Evolutionary conservation across 2,113 vertebrate genomes (phyloP), one percentile per base, ranked within the genome.

Genomic region (Dicentrarchus labrax): DNA sequence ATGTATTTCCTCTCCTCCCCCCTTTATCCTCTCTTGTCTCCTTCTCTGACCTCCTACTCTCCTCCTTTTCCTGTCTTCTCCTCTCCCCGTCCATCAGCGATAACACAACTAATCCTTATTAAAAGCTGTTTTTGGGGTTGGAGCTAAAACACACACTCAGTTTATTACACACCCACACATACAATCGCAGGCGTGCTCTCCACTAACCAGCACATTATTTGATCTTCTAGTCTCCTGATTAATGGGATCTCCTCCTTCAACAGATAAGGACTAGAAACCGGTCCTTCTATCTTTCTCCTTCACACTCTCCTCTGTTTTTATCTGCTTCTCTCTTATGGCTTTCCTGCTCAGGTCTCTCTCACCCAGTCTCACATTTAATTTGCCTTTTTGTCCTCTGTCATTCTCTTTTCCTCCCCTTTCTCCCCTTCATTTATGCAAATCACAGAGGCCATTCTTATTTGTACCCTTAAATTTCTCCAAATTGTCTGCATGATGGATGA

Each of bases 211-310:
- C 83, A 72, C 82, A 65, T 86, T 83, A 92, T 89, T 91, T 88
- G 90, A 90, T 90, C 85, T 88, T 24, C 77, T 69, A 5, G 60
- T 45, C 72, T 82, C 76, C 80, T 91, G 90, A 91, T 92, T 91
- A 90, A 91, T 93, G 70, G 83, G 80, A 89, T 87, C 85, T 86
- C 77, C 80, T 88, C 79, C 81, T 76, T 45, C 47, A 3, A 12
- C 71, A 76, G 91, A 89, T 92, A 92, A 89, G 81, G 59, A 67
- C 50, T 9, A 45, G 9, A 71, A 75, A 72, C 68, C 53, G 15
- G n/a, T 53, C 59, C 56, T 71, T 88, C 82, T 84, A 74, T 90
- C 80, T 72, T 70, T 75, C 89, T 82, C 82, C 82, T 79, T 86
- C 86, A 76, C 72, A 47, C 78, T 82, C 82, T 50, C 72, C 82